These are phyloP conservation scores for Myotis lucifugus DNA, from an alignment of 2,113 vertebrate species.

Conservation along the genomic window DNA sequence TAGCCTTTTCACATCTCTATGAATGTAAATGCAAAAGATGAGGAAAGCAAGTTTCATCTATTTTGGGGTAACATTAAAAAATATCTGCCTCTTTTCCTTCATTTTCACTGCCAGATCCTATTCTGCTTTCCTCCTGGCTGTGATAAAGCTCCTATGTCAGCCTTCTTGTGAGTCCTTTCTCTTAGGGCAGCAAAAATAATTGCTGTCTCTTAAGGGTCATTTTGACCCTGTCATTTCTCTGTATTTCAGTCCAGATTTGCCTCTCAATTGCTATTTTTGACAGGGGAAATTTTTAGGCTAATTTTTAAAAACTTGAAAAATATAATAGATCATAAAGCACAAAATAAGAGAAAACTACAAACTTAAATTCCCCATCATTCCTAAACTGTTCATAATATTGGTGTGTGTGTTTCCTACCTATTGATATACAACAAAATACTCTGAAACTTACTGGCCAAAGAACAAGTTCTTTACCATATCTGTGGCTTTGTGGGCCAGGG, in stretches of 20 bases:
- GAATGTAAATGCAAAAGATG: not conserved
- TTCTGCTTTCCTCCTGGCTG: not conserved
- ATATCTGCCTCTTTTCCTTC: not conserved
- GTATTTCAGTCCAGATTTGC: not conserved
- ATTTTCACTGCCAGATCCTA: not conserved
- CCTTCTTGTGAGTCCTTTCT: not conserved
- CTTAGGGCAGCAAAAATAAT: not conserved
- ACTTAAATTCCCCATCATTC: not conserved
- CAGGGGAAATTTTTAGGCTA: not conserved
- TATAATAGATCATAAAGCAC: not conserved
- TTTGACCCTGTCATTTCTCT: not conserved
- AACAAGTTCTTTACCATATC: not conserved
- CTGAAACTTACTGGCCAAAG: not conserved
- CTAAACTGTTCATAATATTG: not conserved
- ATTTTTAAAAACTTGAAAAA: slow-evolving; percentile 29
- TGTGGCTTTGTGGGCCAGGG: not conserved
- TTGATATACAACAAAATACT: not conserved
- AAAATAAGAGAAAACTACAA: not conserved
- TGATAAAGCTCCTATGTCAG: not conserved
- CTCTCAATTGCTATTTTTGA: not conserved
- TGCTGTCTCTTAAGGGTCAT: not conserved
- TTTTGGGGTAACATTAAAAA: not conserved
- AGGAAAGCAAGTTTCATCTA: not conserved
- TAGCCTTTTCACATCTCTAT: not conserved
- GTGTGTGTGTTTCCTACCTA: not conserved